phyloP scores from a whole-genome alignment of 2,113 vertebrate species.

The Diphyllodes magnificus region DNA sequence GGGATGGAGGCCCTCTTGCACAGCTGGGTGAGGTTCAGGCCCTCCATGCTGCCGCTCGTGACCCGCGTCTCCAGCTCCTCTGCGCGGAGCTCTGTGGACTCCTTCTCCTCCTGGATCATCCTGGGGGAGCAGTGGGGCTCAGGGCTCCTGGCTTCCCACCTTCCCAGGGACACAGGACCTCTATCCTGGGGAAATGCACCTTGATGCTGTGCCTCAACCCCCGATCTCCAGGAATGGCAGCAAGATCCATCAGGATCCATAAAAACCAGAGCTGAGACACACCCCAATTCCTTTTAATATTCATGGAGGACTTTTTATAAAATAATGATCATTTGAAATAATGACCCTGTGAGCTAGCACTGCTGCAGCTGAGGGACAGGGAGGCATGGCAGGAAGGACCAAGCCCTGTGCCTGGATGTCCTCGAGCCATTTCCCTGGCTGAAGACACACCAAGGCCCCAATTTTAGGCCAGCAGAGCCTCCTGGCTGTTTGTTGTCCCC shows the following conservation, averaged over 20 bases:
- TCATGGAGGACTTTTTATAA: not conserved
- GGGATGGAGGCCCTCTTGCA: slow-evolving; percentile 87
- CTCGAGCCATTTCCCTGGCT: not conserved
- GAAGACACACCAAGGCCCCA: not conserved
- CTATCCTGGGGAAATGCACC: not conserved
- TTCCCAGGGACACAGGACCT: not conserved
- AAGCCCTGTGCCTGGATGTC: not conserved
- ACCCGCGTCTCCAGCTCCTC: slow-evolving; percentile 91
- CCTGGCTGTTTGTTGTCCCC: not conserved
- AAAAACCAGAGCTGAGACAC: not conserved
- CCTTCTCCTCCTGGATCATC: slow-evolving; percentile 97
- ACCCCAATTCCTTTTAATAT: not conserved
- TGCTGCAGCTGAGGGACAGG: not conserved
- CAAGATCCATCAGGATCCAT: not conserved
- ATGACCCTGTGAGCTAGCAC: not conserved
- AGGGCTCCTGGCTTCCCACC: not conserved
- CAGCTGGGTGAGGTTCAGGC: slow-evolving; percentile 85
- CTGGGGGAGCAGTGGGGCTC: slow-evolving; percentile 42
- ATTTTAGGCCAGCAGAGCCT: not conserved
- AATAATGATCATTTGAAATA: not conserved
- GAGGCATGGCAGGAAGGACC: not conserved
- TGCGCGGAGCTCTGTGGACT: slow-evolving; percentile 87
- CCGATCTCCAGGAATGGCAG: accelerated
- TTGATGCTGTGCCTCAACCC: not conserved
- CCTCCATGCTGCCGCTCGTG: slow-evolving; percentile 93